These are phyloP conservation scores for Neosilurus mollespiculum DNA, from an alignment of 2,797 vertebrate species.

Conservation along the genomic window DNA sequence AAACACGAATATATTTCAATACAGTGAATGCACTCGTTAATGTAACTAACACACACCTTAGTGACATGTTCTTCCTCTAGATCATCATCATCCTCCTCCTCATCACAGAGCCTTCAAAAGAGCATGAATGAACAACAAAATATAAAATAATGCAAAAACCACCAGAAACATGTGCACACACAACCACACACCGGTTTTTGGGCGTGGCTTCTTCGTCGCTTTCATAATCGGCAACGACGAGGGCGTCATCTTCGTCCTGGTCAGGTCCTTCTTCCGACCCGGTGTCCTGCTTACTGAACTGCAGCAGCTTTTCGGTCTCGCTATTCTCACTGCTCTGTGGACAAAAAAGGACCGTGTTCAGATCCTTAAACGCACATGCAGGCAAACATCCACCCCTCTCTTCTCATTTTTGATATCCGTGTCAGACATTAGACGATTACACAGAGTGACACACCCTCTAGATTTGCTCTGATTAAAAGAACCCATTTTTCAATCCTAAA, in stretches of 20 bases:
- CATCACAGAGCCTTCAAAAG: conserved; percentile 69
- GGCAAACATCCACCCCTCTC: not conserved
- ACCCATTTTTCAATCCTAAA: not conserved
- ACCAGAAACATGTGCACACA: not conserved
- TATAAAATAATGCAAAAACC: not conserved
- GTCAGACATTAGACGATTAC: not conserved
- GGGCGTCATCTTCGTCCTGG: conserved; percentile 82
- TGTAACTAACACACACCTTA: conserved; percentile 74
- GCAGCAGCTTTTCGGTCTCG: conserved; percentile 80
- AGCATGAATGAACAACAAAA: not conserved
- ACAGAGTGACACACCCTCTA: not conserved
- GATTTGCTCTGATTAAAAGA: not conserved
- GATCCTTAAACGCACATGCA: not conserved
- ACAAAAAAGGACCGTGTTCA: conserved; percentile 1
- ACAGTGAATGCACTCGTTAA: not conserved
- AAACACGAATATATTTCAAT: not conserved
- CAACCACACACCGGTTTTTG: conserved; percentile 64
- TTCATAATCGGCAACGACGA: conserved; percentile 91
- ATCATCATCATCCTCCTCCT: conserved; percentile 81
- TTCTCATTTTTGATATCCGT: not conserved
- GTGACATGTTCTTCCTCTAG: conserved; percentile 91
- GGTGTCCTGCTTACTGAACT: conserved; percentile 77
- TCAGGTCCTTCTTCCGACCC: conserved; percentile 62
- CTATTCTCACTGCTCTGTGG: conserved; percentile 80
- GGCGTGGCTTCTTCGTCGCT: conserved; percentile 87